Conservation (phyloP, 2,797 vertebrate species). For the Sebastes hubbsi region DNA sequence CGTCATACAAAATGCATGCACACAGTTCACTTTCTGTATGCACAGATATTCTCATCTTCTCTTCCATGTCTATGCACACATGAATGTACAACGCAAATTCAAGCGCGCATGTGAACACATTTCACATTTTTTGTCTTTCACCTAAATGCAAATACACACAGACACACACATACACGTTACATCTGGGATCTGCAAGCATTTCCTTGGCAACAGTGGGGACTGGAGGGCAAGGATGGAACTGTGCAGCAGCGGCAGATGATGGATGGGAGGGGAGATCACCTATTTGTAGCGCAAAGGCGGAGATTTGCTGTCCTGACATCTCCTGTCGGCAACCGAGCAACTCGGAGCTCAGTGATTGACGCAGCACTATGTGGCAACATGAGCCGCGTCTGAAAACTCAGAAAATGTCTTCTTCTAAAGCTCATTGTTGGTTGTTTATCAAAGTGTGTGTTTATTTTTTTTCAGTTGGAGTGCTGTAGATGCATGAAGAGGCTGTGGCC, state of each 20-base stretch:
- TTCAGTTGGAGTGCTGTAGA: neutral
- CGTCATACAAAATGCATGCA: neutral
- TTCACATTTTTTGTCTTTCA: neutral
- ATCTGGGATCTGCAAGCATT: slow-evolving; percentile 30
- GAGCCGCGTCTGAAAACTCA: neutral
- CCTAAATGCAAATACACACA: neutral
- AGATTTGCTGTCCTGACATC: slow-evolving; percentile 64
- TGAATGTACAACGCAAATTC: neutral
- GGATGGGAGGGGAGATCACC: slow-evolving; percentile 72
- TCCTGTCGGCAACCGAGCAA: slow-evolving; percentile 42
- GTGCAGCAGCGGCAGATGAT: slow-evolving; percentile 62
- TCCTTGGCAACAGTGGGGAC: slow-evolving; percentile 50
- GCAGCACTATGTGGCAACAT: slow-evolving; percentile 10
- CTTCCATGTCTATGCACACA: neutral
- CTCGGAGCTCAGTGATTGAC: slow-evolving; percentile 61
- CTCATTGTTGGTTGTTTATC: slow-evolving; percentile 2
- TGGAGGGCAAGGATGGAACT: slow-evolving; percentile 36
- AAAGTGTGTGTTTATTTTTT: neutral
- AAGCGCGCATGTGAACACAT: neutral
- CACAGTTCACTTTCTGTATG: neutral
- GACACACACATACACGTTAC: neutral
- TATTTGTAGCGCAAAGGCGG: slow-evolving; percentile 73
- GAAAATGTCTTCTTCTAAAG: neutral
- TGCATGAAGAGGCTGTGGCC: neutral
- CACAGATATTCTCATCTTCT: neutral